Conservation (phyloP, 2,888 invertebrate species). For the Tipula confusa region DNA sequence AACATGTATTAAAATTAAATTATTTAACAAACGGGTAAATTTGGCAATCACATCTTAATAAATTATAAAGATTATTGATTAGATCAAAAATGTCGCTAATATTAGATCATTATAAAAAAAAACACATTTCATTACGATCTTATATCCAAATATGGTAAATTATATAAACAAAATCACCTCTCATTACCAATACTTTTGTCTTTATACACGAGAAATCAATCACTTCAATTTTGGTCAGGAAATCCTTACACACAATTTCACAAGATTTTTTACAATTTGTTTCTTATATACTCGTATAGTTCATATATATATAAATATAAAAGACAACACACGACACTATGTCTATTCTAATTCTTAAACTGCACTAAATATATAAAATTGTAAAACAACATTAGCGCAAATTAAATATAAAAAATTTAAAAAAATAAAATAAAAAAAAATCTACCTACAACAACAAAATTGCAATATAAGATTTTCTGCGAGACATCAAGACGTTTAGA, state of each 20-base stretch:
- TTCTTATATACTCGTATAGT: no score
- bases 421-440: not conserved
- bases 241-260: not conserved
- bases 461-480: not conserved
- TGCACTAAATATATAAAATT: conserved; percentile 7
- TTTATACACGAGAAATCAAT: not conserved
- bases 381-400: conserved; percentile 7
- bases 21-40: not conserved
- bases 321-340: not conserved
- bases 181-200: not conserved
- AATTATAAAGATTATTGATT: not conserved
- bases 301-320: not conserved
- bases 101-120: not conserved
- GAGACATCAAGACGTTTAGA: conserved; percentile 12
- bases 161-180: conserved; percentile 8
- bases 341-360: conserved; percentile 12
- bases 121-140: not conserved
- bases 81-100: not conserved
- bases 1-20: not conserved
- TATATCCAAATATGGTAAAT: not conserved
- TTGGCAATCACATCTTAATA: not conserved
- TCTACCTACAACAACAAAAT: not conserved
- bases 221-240: not conserved
- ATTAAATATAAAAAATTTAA: no score
- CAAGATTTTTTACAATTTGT: not conserved